Evolutionary conservation across 2,888 invertebrate genomes (phyloP).

Genomic region (Catocala fraxini): DNA sequence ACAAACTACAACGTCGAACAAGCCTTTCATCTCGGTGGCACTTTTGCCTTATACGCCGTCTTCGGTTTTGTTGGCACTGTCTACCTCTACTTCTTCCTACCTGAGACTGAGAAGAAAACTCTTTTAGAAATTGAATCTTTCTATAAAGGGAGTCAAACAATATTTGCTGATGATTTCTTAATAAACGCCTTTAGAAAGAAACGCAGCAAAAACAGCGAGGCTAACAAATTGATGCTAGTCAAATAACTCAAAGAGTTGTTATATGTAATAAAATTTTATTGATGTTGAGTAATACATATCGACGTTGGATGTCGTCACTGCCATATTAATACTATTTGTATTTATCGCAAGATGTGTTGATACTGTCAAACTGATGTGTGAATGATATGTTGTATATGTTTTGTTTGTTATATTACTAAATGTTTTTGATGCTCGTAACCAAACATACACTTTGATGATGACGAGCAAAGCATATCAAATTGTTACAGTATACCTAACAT

Average conservation of each 20-base stretch:
- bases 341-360: too few species aligned
- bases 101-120: conserved; percentile 86
- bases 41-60: conserved; percentile 79
- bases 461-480: too few species aligned
- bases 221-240: conserved; percentile 75
- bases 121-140: conserved; percentile 84
- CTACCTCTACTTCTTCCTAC: conserved; percentile 84
- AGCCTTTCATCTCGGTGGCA: conserved; percentile 79
- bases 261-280: too few species aligned
- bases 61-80: conserved; percentile 80
- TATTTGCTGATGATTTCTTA: conserved; percentile 79
- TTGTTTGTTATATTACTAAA: too few species aligned
- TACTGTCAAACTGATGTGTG: too few species aligned
- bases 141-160: conserved; percentile 74
- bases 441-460: too few species aligned
- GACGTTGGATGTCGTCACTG: too few species aligned
- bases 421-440: too few species aligned
- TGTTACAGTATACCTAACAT: too few species aligned
- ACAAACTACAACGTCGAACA: conserved; percentile 85
- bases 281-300: too few species aligned
- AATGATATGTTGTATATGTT: too few species aligned
- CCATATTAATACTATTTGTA: too few species aligned
- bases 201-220: conserved; percentile 55
- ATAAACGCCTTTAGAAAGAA: conserved; percentile 77
- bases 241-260: conserved; percentile 32